Conservation (phyloP, 2,797 vertebrate species). For the Cossypha heuglini region DNA sequence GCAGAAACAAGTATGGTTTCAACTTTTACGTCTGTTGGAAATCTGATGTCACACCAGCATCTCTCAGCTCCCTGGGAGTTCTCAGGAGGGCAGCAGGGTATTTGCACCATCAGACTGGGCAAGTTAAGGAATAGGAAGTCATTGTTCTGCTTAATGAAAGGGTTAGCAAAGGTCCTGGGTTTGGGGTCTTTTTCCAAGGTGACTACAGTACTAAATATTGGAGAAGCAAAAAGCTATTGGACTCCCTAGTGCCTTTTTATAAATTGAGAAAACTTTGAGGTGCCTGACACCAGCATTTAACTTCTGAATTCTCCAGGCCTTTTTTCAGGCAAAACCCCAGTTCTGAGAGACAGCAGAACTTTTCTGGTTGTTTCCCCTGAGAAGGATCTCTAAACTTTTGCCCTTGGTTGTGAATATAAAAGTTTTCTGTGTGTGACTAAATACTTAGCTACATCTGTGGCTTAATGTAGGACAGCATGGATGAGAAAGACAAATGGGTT, state of each 20-base stretch:
- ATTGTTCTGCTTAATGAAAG: neutral
- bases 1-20: neutral
- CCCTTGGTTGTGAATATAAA: neutral
- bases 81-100: neutral
- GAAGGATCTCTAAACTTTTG: slow-evolving; percentile 19
- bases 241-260: neutral
- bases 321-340: neutral
- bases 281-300: neutral
- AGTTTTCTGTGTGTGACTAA: neutral
- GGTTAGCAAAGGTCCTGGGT: neutral
- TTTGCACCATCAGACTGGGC: neutral
- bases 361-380: neutral
- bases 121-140: neutral
- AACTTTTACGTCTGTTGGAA: neutral
- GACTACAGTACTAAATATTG: neutral
- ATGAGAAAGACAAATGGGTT: neutral
- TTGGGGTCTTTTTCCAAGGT: neutral
- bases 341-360: neutral
- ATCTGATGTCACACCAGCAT: neutral
- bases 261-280: neutral
- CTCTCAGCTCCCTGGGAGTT: neutral
- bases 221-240: neutral
- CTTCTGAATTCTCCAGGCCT: neutral
- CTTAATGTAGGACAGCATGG: neutral
- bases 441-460: neutral